Conservation (phyloP, 2,888 invertebrate species). For the Philereme vetulata region DNA sequence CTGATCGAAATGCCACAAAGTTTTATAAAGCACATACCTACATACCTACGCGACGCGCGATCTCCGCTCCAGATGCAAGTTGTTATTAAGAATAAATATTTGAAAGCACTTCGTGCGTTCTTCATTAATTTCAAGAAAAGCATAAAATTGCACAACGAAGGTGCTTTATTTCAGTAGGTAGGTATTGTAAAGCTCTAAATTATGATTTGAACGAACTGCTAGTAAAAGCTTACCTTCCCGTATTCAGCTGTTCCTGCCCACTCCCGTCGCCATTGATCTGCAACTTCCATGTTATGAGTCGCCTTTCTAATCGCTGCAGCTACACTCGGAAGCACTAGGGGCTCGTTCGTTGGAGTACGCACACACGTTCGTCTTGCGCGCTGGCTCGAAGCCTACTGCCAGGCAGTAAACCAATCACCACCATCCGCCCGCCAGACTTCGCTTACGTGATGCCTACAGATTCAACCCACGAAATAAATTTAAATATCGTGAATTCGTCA, state of each 20-base stretch:
- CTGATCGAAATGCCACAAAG: constrained; percentile 60
- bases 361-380: constrained; percentile 63
- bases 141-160: constrained; percentile 5
- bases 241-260: constrained; percentile 80
- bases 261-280: constrained; percentile 78
- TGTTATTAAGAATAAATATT: no score
- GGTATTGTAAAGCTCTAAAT: background rate
- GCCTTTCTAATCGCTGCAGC: constrained; percentile 70
- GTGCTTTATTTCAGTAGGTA: constrained; percentile 4
- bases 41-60: background rate
- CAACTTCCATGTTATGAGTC: constrained; percentile 71
- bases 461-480: constrained; percentile 68
- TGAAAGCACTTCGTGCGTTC: background rate
- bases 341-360: constrained; percentile 56
- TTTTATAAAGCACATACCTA: constrained; percentile 18
- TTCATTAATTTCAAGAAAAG: background rate
- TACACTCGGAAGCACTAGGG: constrained; percentile 68
- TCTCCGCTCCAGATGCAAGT: background rate
- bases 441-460: constrained; percentile 44
- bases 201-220: background rate
- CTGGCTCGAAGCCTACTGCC: constrained; percentile 69
- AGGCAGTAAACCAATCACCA: constrained; percentile 28
- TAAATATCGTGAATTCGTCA: constrained; percentile 73
- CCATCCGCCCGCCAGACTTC: constrained; percentile 40
- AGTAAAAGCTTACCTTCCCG: constrained; percentile 70